Evolutionary conservation across 1,140 invertebrate species (phyloP).

Genomic region (Saxidomus purpurata): DNA sequence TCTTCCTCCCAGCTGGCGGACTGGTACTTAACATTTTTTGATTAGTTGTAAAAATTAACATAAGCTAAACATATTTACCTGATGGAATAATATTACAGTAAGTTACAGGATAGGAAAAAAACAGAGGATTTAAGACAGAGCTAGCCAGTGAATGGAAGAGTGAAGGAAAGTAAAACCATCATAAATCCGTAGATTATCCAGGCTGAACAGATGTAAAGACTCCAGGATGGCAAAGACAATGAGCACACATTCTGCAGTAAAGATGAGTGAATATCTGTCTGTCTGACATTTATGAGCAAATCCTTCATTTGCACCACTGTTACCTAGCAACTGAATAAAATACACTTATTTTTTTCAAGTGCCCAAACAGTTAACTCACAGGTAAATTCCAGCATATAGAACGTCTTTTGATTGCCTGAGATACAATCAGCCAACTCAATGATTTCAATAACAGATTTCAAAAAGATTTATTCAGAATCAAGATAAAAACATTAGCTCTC

Average conservation of each 20-base stretch:
- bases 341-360: slow-evolving; percentile 9
- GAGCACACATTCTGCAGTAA: not conserved
- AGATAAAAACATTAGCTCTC: not conserved
- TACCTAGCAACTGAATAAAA: slow-evolving; percentile 43
- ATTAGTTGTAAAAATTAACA: too few relatives aligned
- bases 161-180: not conserved
- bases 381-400: slow-evolving; percentile 25
- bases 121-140: not conserved
- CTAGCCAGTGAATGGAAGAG: not conserved
- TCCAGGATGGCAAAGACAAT: not conserved
- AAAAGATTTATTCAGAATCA: not conserved
- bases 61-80: too few relatives aligned
- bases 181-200: slow-evolving; percentile 4
- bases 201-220: slow-evolving; percentile 15
- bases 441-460: not conserved
- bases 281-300: slow-evolving; percentile 48
- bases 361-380: slow-evolving; percentile 29
- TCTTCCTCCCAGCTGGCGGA: too few relatives aligned
- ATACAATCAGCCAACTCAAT: slow-evolving; percentile 12
- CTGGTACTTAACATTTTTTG: too few relatives aligned
- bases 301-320: slow-evolving; percentile 29
- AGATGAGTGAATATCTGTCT: slow-evolving; percentile 29
- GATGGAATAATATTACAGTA: too few relatives aligned
- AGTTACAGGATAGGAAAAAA: too few relatives aligned
- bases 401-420: not conserved